These are phyloP conservation scores for Chiroxiphia lanceolata DNA, from an alignment of 2,797 vertebrate species.

Conservation along the genomic window DNA sequence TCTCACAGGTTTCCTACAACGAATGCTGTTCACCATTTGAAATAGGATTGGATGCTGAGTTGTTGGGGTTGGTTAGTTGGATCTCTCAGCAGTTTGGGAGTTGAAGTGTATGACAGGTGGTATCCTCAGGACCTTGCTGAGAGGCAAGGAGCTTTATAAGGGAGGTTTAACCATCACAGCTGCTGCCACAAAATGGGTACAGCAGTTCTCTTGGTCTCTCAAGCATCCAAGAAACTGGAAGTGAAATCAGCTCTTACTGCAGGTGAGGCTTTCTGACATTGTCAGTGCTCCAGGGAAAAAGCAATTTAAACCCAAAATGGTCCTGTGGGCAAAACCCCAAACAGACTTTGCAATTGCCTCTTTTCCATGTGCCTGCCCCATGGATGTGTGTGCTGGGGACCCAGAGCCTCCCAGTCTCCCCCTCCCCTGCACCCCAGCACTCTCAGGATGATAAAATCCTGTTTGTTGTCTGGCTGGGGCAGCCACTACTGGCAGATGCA, in stretches of 20 bases:
- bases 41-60: fast-evolving
- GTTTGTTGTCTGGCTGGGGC: not conserved
- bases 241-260: not conserved
- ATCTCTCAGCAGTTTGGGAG: not conserved
- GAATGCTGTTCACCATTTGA: not conserved
- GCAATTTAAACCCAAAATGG: not conserved
- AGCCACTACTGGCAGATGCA: not conserved
- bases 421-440: fast-evolving
- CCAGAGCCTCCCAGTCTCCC: fast-evolving
- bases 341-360: not conserved
- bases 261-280: not conserved
- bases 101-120: not conserved
- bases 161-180: not conserved
- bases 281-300: not conserved
- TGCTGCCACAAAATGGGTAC: not conserved
- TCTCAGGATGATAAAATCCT: fast-evolving
- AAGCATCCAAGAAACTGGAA: not conserved
- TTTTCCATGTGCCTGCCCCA: fast-evolving
- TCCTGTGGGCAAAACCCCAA: not conserved
- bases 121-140: not conserved
- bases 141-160: not conserved
- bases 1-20: fast-evolving
- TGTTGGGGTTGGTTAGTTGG: not conserved
- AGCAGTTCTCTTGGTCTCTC: not conserved
- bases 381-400: too few relatives aligned